Conservation (phyloP, 2,113 vertebrate species). For the Gymnorhina tibicen region DNA sequence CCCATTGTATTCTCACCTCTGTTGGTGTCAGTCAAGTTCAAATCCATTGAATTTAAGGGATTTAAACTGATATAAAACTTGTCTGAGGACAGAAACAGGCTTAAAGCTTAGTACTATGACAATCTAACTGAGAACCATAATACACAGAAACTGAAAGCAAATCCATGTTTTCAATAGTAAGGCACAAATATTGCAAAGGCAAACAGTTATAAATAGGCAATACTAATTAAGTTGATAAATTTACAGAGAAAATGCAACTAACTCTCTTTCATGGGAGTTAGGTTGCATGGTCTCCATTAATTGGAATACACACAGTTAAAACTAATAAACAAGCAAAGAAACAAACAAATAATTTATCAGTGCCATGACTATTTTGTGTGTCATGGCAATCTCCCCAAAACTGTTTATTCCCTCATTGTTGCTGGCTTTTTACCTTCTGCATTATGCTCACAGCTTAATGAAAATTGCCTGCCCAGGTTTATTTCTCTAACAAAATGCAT, state of each 20-base stretch:
- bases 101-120: not conserved
- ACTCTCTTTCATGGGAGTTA: not conserved
- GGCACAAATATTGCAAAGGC: not conserved
- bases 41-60: not conserved
- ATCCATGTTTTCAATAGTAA: not conserved
- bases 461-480: not conserved
- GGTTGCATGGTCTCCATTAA: not conserved
- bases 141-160: not conserved
- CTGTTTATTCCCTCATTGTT: not conserved
- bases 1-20: not conserved
- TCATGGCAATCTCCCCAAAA: accelerated
- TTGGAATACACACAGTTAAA: not conserved
- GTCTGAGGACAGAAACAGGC: not conserved
- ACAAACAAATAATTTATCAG: not conserved
- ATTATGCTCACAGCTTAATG: not conserved
- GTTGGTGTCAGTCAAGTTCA: not conserved
- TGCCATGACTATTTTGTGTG: not conserved
- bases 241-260: not conserved
- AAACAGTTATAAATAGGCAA: not conserved
- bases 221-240: not conserved
- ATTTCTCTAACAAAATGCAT: not conserved
- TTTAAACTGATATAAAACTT: not conserved
- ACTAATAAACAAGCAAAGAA: not conserved
- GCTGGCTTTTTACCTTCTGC: not conserved
- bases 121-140: not conserved